Base-by-base conservation (phyloP, 2,113 vertebrate species). In the Dolichotis patagonum region DNA sequence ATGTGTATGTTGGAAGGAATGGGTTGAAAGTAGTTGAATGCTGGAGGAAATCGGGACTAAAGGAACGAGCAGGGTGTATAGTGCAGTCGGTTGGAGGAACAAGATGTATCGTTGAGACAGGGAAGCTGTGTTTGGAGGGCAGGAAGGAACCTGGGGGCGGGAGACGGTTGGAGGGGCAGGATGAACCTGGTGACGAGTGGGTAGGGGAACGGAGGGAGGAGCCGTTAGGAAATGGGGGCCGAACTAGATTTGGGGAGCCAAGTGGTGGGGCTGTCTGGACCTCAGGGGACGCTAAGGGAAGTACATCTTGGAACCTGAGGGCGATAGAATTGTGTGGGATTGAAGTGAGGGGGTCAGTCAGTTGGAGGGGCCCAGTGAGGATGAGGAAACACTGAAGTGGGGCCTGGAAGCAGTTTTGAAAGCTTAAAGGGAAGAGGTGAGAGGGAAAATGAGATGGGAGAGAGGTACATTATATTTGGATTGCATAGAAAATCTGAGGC, bases 111-210 rank as follows among this genome's bases (percentile, higher is more conserved):
- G 92, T 90, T 92, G 88, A 95, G 96, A 87, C 97, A 28, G 96
- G 88, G 94, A 96, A 96, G 93, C 94, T 85, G 88, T 77, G 88
- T 96, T 95, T 88, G 90, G 93, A 94, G 94, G 96, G 94, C 95
- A 97, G 97, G 98, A 98, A 97, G 98, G 97, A 97, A 97, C 98
- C 98, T 94, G 96, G 95, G 97, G 97, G 97, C 93, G 93, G 96
- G 97, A 92, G 97, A 77, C 96, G 91, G 96, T 94, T 97, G 96
- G 93, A 97, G 94, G 97, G 95, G 97, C 80, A 89, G 96, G 95
- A 71, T 94, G 96, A 96, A 96, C 97, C 98, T 94, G 95, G 97
- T 67, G 97, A 28, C 69, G 82, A 77, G 86, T 85, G 92, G 96
- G 88, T 90, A 94, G 97, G 95, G 94, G 90, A 94, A 2, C 58